Base-by-base conservation (phyloP, 2,888 invertebrate genomes). In the Aphidoletes aphidimyza region DNA sequence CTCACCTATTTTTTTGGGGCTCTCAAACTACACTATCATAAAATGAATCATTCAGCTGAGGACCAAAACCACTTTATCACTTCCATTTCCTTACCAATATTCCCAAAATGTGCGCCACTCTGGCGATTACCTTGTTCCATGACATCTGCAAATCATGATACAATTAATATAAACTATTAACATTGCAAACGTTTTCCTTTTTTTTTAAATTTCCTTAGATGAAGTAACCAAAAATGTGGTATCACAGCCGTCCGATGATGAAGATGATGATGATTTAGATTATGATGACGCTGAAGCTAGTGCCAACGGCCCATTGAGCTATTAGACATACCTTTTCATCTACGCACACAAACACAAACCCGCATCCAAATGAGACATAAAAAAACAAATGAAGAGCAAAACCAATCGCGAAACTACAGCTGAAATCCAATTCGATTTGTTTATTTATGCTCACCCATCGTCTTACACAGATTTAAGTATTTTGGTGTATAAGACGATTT, bases 271-370 rank as follows among this genome's bases (percentile, higher is more conserved):
- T 36, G 39, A 19, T 86, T 92, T 93, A 86, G 91, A 91, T 81
- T 91, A 92, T 85, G 93, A 94, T 87, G 93, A 94, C 88, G 90
- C 93, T 88, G 95, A 95, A 89, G 94, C 95, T 86, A 94, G 94
- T 87, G 93, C 95, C 88, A 94, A 95, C 91, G 93, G 93, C 90
- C 94, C 94, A 86, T 90, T 94, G 88, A 94, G 94, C 89, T 94
- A 95, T 89, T 95, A 94, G 78, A 19, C n/a, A 83, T 22, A 26
- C 14, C 22, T 83, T 47, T 30, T 3, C 83, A 47, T 47, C 22
- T 22, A 54, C n/a, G 1, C 2, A 22, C 22, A 54, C 3, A 22
- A 2, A 47, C 47, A 47, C 17, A 17, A 6, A 54, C 0, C n/a
- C 14, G 30, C 69, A 69, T 5, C 54, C 26, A 69, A 42, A 34